These are phyloP conservation scores for Popillia japonica DNA, from an alignment of 1,140 invertebrate species.

Conservation along the genomic window DNA sequence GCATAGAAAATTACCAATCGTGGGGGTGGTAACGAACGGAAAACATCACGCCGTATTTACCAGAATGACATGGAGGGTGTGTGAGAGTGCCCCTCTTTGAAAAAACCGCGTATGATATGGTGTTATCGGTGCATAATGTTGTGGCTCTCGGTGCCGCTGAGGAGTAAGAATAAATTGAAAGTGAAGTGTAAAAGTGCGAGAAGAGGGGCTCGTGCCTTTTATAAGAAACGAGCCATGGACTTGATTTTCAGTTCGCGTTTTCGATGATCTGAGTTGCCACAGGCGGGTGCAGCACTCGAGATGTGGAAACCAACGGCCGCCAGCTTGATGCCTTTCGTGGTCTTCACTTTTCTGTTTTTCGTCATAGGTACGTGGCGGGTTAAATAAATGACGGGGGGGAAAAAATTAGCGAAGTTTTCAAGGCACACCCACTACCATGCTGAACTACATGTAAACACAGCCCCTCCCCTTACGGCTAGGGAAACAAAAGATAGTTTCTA, in stretches of 20 bases:
- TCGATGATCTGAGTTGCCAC: constrained; percentile 54
- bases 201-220: constrained; percentile 44
- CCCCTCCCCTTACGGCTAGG: constrained; percentile 54
- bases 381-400: not conserved
- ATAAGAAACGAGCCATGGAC: constrained; percentile 53
- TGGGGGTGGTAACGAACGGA: constrained; percentile 50
- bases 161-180: constrained; percentile 34
- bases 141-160: constrained; percentile 34
- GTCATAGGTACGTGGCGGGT: constrained; percentile 53
- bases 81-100: constrained; percentile 44
- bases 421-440: constrained; percentile 55
- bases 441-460: constrained; percentile 59
- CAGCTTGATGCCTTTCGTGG: constrained; percentile 49
- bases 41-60: constrained; percentile 49
- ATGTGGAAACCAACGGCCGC: constrained; percentile 52
- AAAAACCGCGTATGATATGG: constrained; percentile 45
- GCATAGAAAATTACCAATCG: constrained; percentile 45
- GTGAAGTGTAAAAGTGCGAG: constrained; percentile 38
- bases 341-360: constrained; percentile 51
- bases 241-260: constrained; percentile 50
- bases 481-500: constrained; percentile 55
- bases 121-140: constrained; percentile 45
- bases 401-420: not conserved
- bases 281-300: constrained; percentile 48
- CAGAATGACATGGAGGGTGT: constrained; percentile 53